Evolutionary conservation across 1,140 invertebrate species (phyloP).

Genomic region (Leptinotarsa texana): DNA sequence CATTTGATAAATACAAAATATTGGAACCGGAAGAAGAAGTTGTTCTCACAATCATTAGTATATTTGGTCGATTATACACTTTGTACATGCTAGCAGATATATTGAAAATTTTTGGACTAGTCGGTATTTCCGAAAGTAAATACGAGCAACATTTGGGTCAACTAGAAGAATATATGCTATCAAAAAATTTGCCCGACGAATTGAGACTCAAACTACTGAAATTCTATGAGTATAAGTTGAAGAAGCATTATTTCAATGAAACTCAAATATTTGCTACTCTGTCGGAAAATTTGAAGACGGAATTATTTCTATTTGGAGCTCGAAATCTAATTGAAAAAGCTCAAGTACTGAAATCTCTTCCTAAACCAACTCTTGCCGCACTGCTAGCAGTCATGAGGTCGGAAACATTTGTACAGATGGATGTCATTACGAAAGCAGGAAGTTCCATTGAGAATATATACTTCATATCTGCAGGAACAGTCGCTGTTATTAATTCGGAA

Average conservation of each 20-base stretch:
- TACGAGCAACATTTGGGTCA: slow-evolving; percentile 34
- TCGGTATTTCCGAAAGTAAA: slow-evolving; percentile 35
- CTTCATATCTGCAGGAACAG: slow-evolving; percentile 59
- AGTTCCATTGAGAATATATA: slow-evolving; percentile 54
- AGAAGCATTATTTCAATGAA: slow-evolving; percentile 36
- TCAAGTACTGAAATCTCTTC: slow-evolving; percentile 52
- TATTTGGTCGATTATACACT: slow-evolving; percentile 34
- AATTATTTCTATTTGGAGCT: slow-evolving; percentile 55
- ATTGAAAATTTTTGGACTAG: slow-evolving; percentile 33
- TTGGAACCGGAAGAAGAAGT: slow-evolving; percentile 15
- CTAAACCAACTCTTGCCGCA: slow-evolving; percentile 45
- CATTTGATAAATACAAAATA: background rate
- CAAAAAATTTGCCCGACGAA: slow-evolving; percentile 28
- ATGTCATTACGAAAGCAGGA: slow-evolving; percentile 55
- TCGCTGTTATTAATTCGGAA: slow-evolving; percentile 48
- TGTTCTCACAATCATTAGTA: slow-evolving; percentile 18
- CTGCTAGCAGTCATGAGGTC: slow-evolving; percentile 50
- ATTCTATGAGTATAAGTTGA: slow-evolving; percentile 33
- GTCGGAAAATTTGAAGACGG: slow-evolving; percentile 44
- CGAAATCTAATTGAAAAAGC: slow-evolving; percentile 53
- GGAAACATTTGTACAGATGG: slow-evolving; percentile 57
- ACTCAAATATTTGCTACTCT: slow-evolving; percentile 35
- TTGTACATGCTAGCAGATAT: slow-evolving; percentile 30
- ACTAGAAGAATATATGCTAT: slow-evolving; percentile 33
- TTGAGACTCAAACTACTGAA: slow-evolving; percentile 25